A percentile compares a stretch with the other conserved stretches of the same genome.
phyloP scores from a whole-genome alignment of 1,140 invertebrate genomes.

The Bombus impatiens region DNA sequence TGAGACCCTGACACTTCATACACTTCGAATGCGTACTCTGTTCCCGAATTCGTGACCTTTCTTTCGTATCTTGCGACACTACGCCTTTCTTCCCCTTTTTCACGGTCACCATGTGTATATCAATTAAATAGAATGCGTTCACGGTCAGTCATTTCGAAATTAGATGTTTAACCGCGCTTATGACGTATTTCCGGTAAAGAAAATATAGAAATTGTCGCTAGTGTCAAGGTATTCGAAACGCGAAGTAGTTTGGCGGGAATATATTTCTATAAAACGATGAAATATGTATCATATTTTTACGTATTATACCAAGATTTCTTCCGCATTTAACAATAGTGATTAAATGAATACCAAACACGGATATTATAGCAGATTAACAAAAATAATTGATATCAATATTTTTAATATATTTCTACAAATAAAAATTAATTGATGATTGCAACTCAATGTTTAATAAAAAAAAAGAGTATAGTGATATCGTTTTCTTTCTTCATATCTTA shows the following conservation, averaged over 20 bases:
- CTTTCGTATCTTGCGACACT: conserved; percentile 9
- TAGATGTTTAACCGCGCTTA: conserved; percentile 34
- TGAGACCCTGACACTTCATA: conserved; percentile 61
- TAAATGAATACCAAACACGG: neutral
- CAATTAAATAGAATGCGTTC: conserved; percentile 29
- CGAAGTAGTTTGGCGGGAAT: conserved; percentile 45
- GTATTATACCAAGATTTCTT: neutral
- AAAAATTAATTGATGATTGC: neutral
- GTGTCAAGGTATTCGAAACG: conserved; percentile 42
- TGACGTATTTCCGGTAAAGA: conserved; percentile 44
- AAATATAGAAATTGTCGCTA: conserved; percentile 31
- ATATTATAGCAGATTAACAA: neutral
- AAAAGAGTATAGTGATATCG: neutral
- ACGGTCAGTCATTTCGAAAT: conserved; percentile 39
- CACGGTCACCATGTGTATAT: conserved; percentile 13
- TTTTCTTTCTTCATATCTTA: neutral
- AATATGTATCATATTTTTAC: neutral
- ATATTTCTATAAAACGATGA: neutral
- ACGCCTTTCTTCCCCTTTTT: conserved; percentile 30
- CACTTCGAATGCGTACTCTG: conserved; percentile 33
- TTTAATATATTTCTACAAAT: neutral
- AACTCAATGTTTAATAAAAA: neutral
- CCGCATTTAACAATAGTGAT: neutral
- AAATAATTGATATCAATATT: neutral
- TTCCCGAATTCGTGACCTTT: conserved; percentile 64